Conservation (phyloP, 2,888 invertebrate genomes). For the Leptopilina myrica region DNA sequence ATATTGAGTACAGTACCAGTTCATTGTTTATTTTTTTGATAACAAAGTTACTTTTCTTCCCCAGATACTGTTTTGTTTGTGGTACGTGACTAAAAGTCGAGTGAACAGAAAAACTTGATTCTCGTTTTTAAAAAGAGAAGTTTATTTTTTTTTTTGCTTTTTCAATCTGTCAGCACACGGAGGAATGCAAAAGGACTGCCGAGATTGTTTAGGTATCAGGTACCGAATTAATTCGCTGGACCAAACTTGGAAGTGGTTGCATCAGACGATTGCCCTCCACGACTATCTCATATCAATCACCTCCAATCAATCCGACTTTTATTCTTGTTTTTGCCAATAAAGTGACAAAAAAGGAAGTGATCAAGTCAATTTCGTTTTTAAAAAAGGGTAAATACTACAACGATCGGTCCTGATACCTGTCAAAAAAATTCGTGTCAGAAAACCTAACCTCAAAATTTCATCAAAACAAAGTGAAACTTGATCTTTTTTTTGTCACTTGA, state of each 20-base stretch:
- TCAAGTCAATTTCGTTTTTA: neutral
- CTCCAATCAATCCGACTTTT: constrained; percentile 84
- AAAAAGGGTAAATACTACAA: no score
- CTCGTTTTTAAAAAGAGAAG: constrained; percentile 35
- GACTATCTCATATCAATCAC: constrained; percentile 90
- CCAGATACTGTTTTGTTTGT: constrained; percentile 40
- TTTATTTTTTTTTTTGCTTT: constrained; percentile 52
- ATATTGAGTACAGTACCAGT: neutral
- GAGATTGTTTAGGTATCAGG: constrained; percentile 92
- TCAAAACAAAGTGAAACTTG: no score
- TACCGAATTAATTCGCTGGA: constrained; percentile 92
- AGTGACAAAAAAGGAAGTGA: neutral
- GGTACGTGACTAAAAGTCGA: constrained; percentile 27
- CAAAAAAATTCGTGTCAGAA: no score
- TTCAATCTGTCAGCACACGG: constrained; percentile 73
- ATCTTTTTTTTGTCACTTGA: no score
- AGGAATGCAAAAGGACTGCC: constrained; percentile 83
- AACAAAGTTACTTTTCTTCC: neutral
- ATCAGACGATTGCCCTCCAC: constrained; percentile 92
- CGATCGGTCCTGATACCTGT: neutral
- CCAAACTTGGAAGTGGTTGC: constrained; percentile 97
- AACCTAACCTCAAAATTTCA: no score
- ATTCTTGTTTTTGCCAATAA: constrained; percentile 21
- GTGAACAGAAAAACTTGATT: constrained; percentile 1
- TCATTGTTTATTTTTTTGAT: neutral